Base-by-base conservation (phyloP, 1,140 invertebrate genomes). In the Listronotus bonariensis region DNA sequence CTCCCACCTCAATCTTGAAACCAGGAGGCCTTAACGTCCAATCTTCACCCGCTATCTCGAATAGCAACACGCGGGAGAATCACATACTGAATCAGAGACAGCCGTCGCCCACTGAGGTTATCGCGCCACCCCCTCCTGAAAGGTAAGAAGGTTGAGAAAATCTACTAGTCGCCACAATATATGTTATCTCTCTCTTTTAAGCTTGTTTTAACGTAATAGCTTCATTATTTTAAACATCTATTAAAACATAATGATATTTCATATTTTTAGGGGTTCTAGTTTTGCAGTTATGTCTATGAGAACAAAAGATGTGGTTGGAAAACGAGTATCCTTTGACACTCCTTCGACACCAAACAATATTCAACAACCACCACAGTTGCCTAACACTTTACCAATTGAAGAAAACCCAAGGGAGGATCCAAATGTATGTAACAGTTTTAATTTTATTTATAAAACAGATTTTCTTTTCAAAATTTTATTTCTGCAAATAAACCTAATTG, bases 251-350 rank as follows among this genome's bases (percentile, higher is more conserved):
- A 36, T 14, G 26, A 53, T 60, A 49, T 43, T 36, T 31, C 1
- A 41, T 14, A n/a, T 51, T 52, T 40, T 10, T 26, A 84, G 91
- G 65, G 91, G 90, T 42, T 92, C 90, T 4, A 92, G 90, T 55
- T 92, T 90, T 77, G 85, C 89, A 0, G 85, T 91, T 15, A 92
- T 92, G 90, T 89, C 88, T 1, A 86, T 83, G 73, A 76, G 82
- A 55, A 77, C 80, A 55, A 76, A 78, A 68, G 75, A 77, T 51
- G 82, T 67, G 76, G 84, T 81, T 74, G 42, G 52, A 15, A 68
- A 83, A 78, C 71, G 77, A 10, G 77, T 79, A 8, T 77, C 76
- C 4, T 79, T 79, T 46, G 74, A 78, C 60, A 74, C 76, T 49
- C 65, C 72, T 0, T 72, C 74, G n/a, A 66, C 67, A 6, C 58